Base-by-base conservation (phyloP, 2,113 vertebrate genomes). In the Corvus hawaiiensis region DNA sequence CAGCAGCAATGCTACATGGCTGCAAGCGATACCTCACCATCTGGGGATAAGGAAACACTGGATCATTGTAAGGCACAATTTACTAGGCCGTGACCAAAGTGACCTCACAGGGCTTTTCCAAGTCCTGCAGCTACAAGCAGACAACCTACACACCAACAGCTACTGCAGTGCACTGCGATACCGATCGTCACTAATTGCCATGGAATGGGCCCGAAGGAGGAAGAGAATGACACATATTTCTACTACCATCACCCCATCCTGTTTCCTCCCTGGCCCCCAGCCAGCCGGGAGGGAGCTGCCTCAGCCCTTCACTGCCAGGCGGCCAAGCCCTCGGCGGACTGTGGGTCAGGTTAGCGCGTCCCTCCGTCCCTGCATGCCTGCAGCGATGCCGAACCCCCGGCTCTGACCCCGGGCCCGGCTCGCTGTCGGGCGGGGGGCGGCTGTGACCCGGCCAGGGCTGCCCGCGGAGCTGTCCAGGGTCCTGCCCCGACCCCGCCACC, bases 401-500 rank as follows among this genome's bases (percentile, higher is more conserved):
- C 35, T 6, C 16, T 0, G 43, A 4, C 24, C 13, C 30, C 32
- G 33, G 7, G 20, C 52, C 4, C 28, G 8, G 32, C 41, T 21
- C 37, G 37, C 37, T 41, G 39, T 11, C 12, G 39, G 39, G 39
- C 39, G 39, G 39, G 39, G 39, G 39, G 39, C 35, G 61, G 61
- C 20, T 1, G 32, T 2, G 62, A 32, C 51, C 68, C 35, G 32
- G n/a, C 15, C 71, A 1, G 39, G 10, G 69, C 83, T n/a, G 63
- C 59, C 84, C 93, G 35, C 30, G 16, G 93, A 68, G 76, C 93
- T 95, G 22, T 84, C 94, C 94, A 81, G 64, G 94, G 94, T 95
- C 41, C 88, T 79, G 54, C 30, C 48, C 28, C 21, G 24, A 28
- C 63, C 74, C 73, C 46, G 44, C 17, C 48, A 28, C 64, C 20